phyloP scores from a whole-genome alignment of 1,140 invertebrate species.

The Papilio polytes region DNA sequence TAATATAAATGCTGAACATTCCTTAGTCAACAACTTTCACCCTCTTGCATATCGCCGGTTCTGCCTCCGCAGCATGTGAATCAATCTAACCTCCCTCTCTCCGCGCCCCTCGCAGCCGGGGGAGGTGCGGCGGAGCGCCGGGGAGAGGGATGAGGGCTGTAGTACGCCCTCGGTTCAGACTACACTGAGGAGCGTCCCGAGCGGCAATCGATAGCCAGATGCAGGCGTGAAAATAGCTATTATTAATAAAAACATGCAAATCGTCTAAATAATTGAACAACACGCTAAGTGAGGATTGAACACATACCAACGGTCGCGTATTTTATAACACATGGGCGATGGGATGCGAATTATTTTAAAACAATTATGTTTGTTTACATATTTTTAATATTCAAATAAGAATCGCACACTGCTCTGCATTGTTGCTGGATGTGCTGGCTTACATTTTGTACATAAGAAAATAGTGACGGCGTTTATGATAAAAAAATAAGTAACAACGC shows the following conservation, averaged over 20 bases:
- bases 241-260: conserved; percentile 23
- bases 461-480: neutral
- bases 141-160: conserved; percentile 40
- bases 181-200: conserved; percentile 4
- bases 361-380: conserved; percentile 27
- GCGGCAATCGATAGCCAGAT: conserved; percentile 30
- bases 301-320: neutral
- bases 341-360: neutral
- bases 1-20: neutral
- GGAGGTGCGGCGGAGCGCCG: conserved; percentile 49
- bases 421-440: neutral
- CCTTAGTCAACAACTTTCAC: conserved; percentile 18
- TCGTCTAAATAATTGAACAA: neutral
- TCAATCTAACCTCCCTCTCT: conserved; percentile 60
- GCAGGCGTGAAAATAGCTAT: conserved; percentile 46
- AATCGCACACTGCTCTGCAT: neutral
- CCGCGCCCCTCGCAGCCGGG: conserved; percentile 44
- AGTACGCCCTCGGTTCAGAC: conserved; percentile 58
- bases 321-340: neutral
- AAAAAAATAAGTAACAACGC: neutral
- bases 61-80: conserved; percentile 76
- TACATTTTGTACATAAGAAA: neutral
- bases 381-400: conserved; percentile 1
- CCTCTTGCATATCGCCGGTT: conserved; percentile 55
- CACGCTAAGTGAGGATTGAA: neutral